Evolutionary conservation across 2,113 vertebrate genomes (phyloP).

Genomic region (Suricata suricatta): DNA sequence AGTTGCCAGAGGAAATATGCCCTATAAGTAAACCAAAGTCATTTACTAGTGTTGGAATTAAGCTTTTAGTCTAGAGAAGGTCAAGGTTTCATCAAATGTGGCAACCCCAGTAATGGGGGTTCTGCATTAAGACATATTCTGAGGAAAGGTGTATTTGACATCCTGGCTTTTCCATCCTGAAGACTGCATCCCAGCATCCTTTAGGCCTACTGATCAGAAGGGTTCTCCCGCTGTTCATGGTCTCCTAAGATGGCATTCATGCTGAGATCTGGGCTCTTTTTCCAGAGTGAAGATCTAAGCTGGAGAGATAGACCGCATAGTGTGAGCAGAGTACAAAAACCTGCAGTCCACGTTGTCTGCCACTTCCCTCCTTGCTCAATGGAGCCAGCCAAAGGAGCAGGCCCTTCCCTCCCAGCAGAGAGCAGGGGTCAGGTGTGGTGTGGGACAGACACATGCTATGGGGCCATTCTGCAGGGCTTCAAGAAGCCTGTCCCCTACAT

Average conservation of each 20-base stretch:
- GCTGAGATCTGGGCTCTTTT: background rate
- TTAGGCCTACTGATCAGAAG: background rate
- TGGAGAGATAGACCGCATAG: background rate
- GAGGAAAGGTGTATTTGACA: background rate
- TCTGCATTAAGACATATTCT: background rate
- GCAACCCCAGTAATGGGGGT: background rate
- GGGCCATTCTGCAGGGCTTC: background rate
- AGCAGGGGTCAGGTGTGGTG: rapidly evolving
- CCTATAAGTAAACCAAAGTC: background rate
- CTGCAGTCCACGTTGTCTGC: background rate
- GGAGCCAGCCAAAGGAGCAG: background rate
- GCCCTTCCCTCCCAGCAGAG: background rate
- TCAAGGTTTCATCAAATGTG: background rate
- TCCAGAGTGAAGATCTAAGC: background rate
- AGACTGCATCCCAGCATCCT: background rate
- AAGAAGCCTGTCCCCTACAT: background rate
- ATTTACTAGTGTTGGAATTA: background rate
- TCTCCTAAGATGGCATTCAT: background rate
- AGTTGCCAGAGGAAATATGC: background rate
- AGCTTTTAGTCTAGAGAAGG: background rate
- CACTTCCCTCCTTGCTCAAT: background rate
- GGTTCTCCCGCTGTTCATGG: background rate
- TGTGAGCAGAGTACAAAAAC: background rate
- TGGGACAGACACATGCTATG: background rate
- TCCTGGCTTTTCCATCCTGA: background rate